Conservation (phyloP, 2,888 invertebrate species). For the Dysmachus trigonus region DNA sequence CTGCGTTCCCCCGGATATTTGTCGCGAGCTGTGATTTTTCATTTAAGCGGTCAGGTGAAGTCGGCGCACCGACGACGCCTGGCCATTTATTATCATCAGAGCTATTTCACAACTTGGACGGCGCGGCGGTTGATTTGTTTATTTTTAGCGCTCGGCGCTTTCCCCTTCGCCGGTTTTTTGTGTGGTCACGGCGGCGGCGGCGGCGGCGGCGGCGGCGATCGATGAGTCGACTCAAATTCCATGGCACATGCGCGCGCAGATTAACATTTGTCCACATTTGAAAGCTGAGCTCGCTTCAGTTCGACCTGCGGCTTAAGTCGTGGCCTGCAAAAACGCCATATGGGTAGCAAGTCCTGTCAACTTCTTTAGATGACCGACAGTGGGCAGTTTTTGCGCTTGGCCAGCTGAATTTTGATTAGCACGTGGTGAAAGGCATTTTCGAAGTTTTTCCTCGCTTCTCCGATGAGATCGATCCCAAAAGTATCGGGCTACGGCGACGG, state of each 20-base stretch:
- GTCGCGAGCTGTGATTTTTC: constrained; percentile 28
- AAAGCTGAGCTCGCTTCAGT: constrained; percentile 8
- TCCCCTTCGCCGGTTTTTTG: constrained; percentile 3
- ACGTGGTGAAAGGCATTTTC: constrained; percentile 30
- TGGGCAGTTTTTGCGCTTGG: not conserved
- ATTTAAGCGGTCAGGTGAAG: constrained; percentile 16
- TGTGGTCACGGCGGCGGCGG: not conserved
- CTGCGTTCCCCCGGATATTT: not conserved
- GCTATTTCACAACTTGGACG: constrained; percentile 19
- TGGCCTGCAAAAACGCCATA: constrained; percentile 23
- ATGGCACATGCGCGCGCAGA: constrained; percentile 34
- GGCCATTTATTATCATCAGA: constrained; percentile 18
- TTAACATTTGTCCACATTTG: constrained; percentile 36
- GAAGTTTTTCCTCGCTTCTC: not conserved
- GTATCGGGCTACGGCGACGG: not conserved
- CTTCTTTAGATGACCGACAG: not conserved
- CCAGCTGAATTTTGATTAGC: constrained; percentile 28
- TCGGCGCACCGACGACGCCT: not conserved
- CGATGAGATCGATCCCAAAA: constrained; percentile 15
- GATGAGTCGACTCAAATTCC: constrained; percentile 38
- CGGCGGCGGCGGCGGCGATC: constrained; percentile 29
- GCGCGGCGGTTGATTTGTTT: constrained; percentile 23
- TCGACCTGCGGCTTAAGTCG: not conserved
- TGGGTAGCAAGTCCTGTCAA: constrained; percentile 24
- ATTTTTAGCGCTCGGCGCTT: constrained; percentile 19